Percentiles rank a stretch among this genome's conserved stretches.
These are phyloP conservation scores for Lasiurus cinereus DNA, from an alignment of 2,113 vertebrate species.

Conservation along the genomic window DNA sequence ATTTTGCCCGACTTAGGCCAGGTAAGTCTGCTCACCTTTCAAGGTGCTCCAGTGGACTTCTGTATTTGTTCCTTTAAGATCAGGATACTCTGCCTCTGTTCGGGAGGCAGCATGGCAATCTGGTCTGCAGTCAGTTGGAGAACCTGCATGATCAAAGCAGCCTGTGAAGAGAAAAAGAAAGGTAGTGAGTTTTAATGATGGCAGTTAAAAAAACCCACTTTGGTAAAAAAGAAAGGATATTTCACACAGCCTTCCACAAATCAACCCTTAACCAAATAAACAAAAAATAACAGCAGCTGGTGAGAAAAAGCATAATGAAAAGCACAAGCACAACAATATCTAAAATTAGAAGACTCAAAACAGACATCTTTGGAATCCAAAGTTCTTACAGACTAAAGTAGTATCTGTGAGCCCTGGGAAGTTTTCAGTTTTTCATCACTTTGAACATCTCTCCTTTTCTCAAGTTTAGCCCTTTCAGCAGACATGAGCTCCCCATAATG, in stretches of 20 bases:
- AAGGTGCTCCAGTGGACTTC: slow-evolving; percentile 97
- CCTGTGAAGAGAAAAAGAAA: slow-evolving; percentile 86
- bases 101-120: slow-evolving; percentile 98
- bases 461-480: slow-evolving; percentile 58
- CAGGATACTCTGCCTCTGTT: slow-evolving; percentile 98
- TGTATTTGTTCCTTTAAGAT: slow-evolving; percentile 99
- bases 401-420: not conserved
- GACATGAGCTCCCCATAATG: slow-evolving; percentile 34
- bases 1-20: not conserved
- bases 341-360: slow-evolving; percentile 58
- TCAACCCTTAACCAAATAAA: not conserved
- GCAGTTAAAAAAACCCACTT: slow-evolving; percentile 6
- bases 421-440: slow-evolving; percentile 53
- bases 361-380: slow-evolving; percentile 52
- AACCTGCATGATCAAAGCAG: slow-evolving; percentile 99
- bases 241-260: not conserved
- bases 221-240: not conserved
- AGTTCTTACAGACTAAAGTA: slow-evolving; percentile 36
- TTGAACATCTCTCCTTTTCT: slow-evolving; percentile 26
- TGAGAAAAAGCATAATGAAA: slow-evolving; percentile 56
- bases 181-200: not conserved
- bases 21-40: slow-evolving; percentile 82
- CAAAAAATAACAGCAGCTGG: not conserved
- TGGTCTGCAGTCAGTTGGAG: slow-evolving; percentile 98
- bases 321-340: slow-evolving; percentile 26